Evolutionary conservation across 2,113 vertebrate genomes (phyloP).

Genomic region (Proteles cristata): DNA sequence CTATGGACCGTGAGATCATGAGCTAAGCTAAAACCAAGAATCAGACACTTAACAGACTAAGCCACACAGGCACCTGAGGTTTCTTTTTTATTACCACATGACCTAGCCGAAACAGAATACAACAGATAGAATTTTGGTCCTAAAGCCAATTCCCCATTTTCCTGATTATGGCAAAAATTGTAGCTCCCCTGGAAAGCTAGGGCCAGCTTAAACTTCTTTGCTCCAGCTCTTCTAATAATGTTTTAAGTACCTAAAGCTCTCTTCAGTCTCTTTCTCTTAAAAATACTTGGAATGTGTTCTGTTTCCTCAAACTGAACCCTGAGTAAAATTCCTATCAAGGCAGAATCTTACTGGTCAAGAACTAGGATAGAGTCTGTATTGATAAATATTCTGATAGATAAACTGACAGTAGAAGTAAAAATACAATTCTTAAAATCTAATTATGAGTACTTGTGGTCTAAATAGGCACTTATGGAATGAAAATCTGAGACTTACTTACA

Average conservation of each 20-base stretch:
- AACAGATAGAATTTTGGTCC: neutral
- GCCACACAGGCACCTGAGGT: no score
- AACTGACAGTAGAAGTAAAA: neutral
- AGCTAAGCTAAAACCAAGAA: no score
- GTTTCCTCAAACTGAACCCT: neutral
- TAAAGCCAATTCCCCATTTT: neutral
- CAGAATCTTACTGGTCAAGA: neutral
- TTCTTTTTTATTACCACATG: neutral
- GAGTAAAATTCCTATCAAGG: neutral
- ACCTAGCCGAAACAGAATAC: neutral
- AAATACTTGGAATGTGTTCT: neutral
- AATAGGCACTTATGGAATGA: neutral
- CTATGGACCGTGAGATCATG: no score
- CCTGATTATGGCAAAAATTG: neutral
- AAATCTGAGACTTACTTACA: neutral
- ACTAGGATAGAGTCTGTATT: neutral
- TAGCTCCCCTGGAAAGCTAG: neutral
- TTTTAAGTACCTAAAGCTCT: neutral
- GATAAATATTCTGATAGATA: neutral
- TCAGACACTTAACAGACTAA: no score
- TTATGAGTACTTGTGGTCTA: neutral
- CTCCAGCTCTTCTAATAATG: neutral
- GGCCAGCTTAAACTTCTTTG: neutral
- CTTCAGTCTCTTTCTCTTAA: neutral
- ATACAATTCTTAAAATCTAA: neutral